Evolutionary conservation across 2,888 invertebrate species (phyloP).

Genomic region (Spialia ferax): DNA sequence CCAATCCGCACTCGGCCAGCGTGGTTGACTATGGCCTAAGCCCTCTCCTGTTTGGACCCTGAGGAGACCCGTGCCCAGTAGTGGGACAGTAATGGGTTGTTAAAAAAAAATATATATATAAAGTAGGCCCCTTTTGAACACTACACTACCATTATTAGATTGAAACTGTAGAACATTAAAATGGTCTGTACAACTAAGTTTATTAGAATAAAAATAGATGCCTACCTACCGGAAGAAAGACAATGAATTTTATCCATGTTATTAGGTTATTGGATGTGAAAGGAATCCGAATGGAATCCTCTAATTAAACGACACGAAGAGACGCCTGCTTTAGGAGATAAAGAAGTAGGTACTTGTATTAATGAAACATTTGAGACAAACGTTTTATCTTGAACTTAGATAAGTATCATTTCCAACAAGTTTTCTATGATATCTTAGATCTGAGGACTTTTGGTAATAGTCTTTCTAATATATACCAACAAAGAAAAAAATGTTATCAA

Average conservation of each 20-base stretch:
- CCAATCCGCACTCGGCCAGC: no score
- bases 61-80: no score
- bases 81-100: no score
- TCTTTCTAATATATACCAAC: not conserved
- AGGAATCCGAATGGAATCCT: conserved; percentile 7
- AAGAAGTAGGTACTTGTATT: not conserved
- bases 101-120: not conserved
- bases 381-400: not conserved
- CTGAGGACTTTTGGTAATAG: not conserved
- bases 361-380: not conserved
- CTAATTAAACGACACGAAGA: not conserved
- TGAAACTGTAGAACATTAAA: not conserved
- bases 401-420: not conserved
- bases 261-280: not conserved
- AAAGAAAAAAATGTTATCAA: no score
- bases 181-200: not conserved
- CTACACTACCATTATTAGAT: not conserved
- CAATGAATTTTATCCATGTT: conserved; percentile 3
- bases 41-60: no score
- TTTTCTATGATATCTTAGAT: not conserved
- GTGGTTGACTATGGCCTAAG: no score
- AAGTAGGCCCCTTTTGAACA: not conserved
- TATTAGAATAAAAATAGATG: not conserved
- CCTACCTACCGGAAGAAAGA: conserved; percentile 9
- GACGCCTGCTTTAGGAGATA: not conserved